Base-by-base conservation (phyloP, 2,888 invertebrate genomes). In the Xylophagus ater region DNA sequence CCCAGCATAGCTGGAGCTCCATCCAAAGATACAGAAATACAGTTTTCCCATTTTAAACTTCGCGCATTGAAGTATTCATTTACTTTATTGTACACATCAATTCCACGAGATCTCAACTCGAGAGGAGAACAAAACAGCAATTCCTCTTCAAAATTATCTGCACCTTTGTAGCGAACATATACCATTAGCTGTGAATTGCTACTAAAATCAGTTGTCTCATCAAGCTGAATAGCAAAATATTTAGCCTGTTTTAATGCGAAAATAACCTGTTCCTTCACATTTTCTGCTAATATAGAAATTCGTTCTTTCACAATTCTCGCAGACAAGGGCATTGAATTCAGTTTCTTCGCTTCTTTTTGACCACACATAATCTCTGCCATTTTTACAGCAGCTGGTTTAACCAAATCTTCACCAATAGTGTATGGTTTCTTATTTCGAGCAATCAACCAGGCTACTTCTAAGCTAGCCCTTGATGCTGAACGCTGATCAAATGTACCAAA, bases 341-440 rank as follows among this genome's bases (percentile, higher is more conserved):
- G 17, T 28, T 36, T 28, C 17, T 36, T 28, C 18, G 19, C 36
- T 18, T 26, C 17, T 25, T 26, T 19, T 26, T 18, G 17, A 17
- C 36, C 26, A 26, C 28, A 18, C 17, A 36, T 17, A 28, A 26
- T 36, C 18, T 36, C 26, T 26, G 18, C 28, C 36, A 28, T 28
- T 36, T 17, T 26, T 10, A 36, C 18, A 26, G 26, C 36, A 28
- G 28, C 36, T 15, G 28, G 36, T 26, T 28, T 18, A 21, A n/a
- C n/a, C n/a, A n/a, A n/a, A 21, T 37, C 37, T 29, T 29, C 37
- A 30, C 29, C 37, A 30, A 30, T 30, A 30, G 20, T 37, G 30
- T 30, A 30, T 14, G 37, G 23, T 21, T 37, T 37, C 17, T 37
- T 37, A 21, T 29, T 30, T 29, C 30, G 21, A 30, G 30, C 37